phyloP scores from a whole-genome alignment of 2,888 invertebrate genomes.

The Perdita meconis region DNA sequence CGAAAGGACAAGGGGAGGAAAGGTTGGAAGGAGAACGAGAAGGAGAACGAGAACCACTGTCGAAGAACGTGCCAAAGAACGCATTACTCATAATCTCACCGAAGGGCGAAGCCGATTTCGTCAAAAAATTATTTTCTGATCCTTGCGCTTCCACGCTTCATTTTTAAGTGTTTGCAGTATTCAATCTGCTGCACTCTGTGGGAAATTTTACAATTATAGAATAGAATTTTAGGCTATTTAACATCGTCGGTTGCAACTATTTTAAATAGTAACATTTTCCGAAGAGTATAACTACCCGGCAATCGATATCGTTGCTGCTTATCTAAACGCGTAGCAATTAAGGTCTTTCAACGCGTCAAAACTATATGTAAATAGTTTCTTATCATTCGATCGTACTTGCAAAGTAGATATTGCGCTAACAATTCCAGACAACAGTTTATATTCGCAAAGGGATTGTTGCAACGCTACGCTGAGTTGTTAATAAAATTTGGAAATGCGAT shows the following conservation, averaged over 20 bases:
- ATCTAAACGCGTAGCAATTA: neutral
- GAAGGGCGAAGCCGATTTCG: slow-evolving; percentile 53
- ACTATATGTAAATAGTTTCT: neutral
- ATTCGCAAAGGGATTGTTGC: too few relatives aligned
- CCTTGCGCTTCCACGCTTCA: slow-evolving; percentile 3
- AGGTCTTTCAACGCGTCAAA: neutral
- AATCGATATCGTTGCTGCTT: neutral
- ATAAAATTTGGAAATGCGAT: too few relatives aligned
- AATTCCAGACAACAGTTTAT: neutral
- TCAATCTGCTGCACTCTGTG: too few relatives aligned
- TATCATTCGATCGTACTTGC: neutral
- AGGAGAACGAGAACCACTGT: slow-evolving; percentile 37
- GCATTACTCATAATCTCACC: slow-evolving; percentile 76
- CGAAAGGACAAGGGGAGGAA: slow-evolving; percentile 52
- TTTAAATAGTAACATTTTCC: too few relatives aligned
- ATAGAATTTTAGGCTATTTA: too few relatives aligned
- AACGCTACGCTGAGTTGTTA: too few relatives aligned
- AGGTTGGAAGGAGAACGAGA: slow-evolving; percentile 12
- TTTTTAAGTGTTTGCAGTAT: slow-evolving; percentile 42
- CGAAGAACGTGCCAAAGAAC: slow-evolving; percentile 59
- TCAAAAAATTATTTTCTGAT: slow-evolving; percentile 59
- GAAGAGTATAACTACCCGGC: neutral
- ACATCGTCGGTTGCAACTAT: too few relatives aligned
- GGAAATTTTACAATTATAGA: too few relatives aligned
- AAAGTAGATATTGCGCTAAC: neutral